Percentiles rank a stretch among this genome's conserved stretches.
Evolutionary conservation across 2,888 invertebrate genomes (phyloP).

Genomic region (Tridacna gigas): DNA sequence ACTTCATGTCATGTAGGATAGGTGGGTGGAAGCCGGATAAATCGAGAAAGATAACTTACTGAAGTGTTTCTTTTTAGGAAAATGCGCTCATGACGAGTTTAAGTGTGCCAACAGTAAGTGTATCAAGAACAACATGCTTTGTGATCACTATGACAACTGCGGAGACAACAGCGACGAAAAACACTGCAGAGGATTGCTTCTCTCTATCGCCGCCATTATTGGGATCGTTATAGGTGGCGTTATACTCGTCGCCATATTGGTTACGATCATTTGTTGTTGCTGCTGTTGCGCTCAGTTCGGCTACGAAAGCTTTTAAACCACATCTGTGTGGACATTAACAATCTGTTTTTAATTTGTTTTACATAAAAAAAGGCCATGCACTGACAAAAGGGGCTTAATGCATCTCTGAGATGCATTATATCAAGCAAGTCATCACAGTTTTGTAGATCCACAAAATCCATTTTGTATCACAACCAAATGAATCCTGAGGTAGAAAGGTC

Average conservation of each 20-base stretch:
- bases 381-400: too few species aligned
- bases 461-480: too few species aligned
- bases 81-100: conserved; percentile 53
- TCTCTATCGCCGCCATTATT: conserved; percentile 56
- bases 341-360: too few species aligned
- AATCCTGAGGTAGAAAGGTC: too few species aligned
- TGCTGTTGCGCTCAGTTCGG: conserved; percentile 48
- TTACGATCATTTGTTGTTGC: conserved; percentile 32
- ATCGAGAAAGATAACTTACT: too few species aligned
- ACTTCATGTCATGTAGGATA: too few species aligned
- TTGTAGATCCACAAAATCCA: too few species aligned
- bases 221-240: conserved; percentile 57
- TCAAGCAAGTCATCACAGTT: too few species aligned
- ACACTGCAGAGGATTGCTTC: conserved; percentile 22
- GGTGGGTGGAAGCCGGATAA: too few species aligned
- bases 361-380: too few species aligned
- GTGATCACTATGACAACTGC: conserved; percentile 61
- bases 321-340: too few species aligned
- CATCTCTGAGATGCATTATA: too few species aligned
- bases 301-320: conserved; percentile 40
- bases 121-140: conserved; percentile 38
- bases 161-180: conserved; percentile 62
- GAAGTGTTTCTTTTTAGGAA: conserved; percentile 31
- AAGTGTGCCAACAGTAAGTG: conserved; percentile 50
- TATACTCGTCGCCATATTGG: conserved; percentile 46